Base-by-base conservation (phyloP, 2,797 vertebrate genomes). In the Helicolenus hilgendorfi region DNA sequence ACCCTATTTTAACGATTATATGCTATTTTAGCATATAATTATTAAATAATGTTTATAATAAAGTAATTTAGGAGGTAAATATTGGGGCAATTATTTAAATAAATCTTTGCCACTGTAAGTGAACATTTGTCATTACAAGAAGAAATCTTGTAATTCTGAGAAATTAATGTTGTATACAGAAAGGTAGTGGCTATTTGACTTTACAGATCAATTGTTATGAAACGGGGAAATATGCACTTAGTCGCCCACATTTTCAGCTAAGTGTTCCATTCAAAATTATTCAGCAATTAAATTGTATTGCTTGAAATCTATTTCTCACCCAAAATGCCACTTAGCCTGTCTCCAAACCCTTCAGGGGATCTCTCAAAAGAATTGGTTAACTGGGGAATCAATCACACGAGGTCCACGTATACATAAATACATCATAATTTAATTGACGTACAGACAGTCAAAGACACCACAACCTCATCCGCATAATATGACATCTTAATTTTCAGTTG, bases 361-460 rank as follows among this genome's bases (percentile, higher is more conserved):
- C 55, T 81, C 11, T 31, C 9, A 49, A 80, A 41, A 72, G 7
- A 62, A 24, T 41, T 7, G 2, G 11, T n/a, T 22, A 11, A 75
- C 18, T 72, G 81, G 20, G 18, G 13, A 85, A 91, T 84, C 5
- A 83, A 80, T 72, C 59, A 92, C 41, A 77, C 63, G 0, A 58
- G 36, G 36, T 83, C 82, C n/a, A 62, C 27, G 75, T 80, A n/a
- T 96, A 96, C 84, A 95, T 93, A 97, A 96, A 97, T 93, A 95
- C 93, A 83, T 90, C 31, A 89, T 87, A 24, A 82, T 97, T 96
- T 95, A 96, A 96, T 96, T 77, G 77, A 92, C 49, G 24, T 76
- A 85, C 76, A 85, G 41, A 91, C 49, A 84, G 67, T 87, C 70
- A 76, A 89, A 74, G 75, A 88, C 60, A 89, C n/a, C 69, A 88